Percentiles rank a stretch among this genome's conserved stretches.
These are phyloP conservation scores for Eremobia ochroleuca DNA, from an alignment of 2,888 invertebrate species.

Conservation along the genomic window DNA sequence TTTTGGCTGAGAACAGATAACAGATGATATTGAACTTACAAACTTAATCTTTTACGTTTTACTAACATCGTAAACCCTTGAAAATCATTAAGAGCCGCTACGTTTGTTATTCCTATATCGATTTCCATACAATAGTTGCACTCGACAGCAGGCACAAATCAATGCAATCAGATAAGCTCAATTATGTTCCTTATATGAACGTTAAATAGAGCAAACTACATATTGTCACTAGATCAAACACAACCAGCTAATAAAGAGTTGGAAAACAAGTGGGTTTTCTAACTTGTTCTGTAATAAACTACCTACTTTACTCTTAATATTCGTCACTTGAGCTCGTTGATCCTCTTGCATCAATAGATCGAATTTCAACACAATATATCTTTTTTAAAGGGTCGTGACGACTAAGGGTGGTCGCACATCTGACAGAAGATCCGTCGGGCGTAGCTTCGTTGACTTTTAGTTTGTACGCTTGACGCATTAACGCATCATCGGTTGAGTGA, in stretches of 20 bases:
- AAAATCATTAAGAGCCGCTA: constrained; percentile 7
- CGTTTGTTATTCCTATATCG: constrained; percentile 6
- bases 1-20: neutral
- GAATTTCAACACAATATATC: neutral
- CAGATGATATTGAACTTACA: neutral
- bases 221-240: constrained; percentile 11
- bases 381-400: neutral
- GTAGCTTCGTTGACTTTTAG: neutral
- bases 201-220: constrained; percentile 30
- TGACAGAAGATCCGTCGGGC: too few relatives aligned
- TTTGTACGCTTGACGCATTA: neutral
- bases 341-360: neutral
- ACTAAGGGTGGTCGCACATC: neutral
- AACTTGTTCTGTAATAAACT: neutral
- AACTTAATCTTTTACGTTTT: neutral
- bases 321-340: neutral
- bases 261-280: neutral
- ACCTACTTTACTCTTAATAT: neutral
- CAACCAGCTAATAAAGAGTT: neutral
- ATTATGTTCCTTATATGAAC: constrained; percentile 52
- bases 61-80: neutral
- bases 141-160: constrained; percentile 53
- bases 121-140: constrained; percentile 71
- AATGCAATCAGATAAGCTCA: constrained; percentile 43
- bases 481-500: neutral